Evolutionary conservation across 2,797 vertebrate genomes (phyloP), one percentile per base, ranked within the genome.

Genomic region (Poecilia velifera): DNA sequence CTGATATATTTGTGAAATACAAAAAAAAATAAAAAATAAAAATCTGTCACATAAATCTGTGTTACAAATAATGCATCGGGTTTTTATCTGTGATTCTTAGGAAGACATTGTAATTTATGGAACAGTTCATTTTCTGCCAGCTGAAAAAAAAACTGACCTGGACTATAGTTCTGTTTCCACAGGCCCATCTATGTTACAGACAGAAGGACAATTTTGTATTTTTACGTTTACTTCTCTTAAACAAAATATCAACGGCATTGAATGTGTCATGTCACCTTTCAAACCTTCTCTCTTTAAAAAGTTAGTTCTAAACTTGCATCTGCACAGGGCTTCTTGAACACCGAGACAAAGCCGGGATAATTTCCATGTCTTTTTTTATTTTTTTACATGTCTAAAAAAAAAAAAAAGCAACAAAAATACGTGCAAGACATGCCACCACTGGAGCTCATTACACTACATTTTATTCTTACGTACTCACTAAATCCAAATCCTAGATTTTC

Each of bases 331-430:
- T 20, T 68, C 39, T 72, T 72, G 66, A 1, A 70, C 25, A 64
- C 53, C 3, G 34, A 80, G 53, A 76, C 47, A 80, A 43, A 81
- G n/a, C 20, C 12, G 53, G 34, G 73, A 20, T 59, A 8, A 55
- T 36, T 57, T 25, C 76, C 14, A 55, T 73, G 20, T 55, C 46
- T 62, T 28, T 41, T 7, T 41, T 41, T 31, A 31, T 31, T 41
- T 41, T 75, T 46, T 74, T 51, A 75, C 80, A 36, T 68, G 51
- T 81, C 78, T 89, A 84, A 86, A 89, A 79, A 87, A 74, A 90
- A 74, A 89, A 90, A 31, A 74, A 89, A 80, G 82, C 64, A 79
- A 83, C 64, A 79, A 72, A 76, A 51, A 36, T 31, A 49, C 51
- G 64, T 62, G 39, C 36, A 39, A 68, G 84, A 78, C 62, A 70